Evolutionary conservation across 2,113 vertebrate genomes (phyloP), one percentile per base, ranked within the genome.

Genomic region (Pelobates fuscus): DNA sequence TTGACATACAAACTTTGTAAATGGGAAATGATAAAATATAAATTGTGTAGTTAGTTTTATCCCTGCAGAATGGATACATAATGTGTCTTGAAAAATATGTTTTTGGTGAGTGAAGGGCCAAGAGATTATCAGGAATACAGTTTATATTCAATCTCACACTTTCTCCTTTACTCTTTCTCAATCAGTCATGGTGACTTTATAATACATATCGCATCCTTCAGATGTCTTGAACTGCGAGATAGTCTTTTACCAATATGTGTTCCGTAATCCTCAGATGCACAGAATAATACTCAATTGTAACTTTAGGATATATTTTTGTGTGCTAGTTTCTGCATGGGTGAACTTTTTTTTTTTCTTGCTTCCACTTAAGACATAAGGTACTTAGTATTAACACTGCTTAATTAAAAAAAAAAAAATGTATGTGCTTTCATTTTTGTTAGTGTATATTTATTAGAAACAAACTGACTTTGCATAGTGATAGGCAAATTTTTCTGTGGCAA

Each of bases 131-230:
- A 52, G 8, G 44, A 67, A 61, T 68, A 67, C 54, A 77, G 20
- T 67, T 78, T 67, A 76, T 15, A 27, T 44, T 61, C 15, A 3
- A 8, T 77, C 78, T 65, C 41, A 11, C 37, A 5, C 32, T 43
- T n/a, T n/a, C 60, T 8, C 27, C 20, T 29, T 12, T 18, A 8
- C 54, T 60, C 41, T 15, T 23, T 76, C 26, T 18, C 25, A 60
- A n/a, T 23, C 25, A 29, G 32, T 60, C 64, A 67, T 4, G 8
- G 55, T 46, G 52, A 52, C 63, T 67, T 30, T 21, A 60, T 49
- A 59, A 41, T 0, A 20, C 64, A 61, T 66, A 57, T 20, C 25
- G 12, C 46, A 67, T 75, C 44, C 23, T 67, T 68, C 26, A 49
- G 25, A 46, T 66, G 61, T 75, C 63, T 61, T 23, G 8, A 8